Evolutionary conservation across 2,888 invertebrate genomes (phyloP), one percentile per base, ranked within the genome.

Genomic region (Tanypteryx hageni): DNA sequence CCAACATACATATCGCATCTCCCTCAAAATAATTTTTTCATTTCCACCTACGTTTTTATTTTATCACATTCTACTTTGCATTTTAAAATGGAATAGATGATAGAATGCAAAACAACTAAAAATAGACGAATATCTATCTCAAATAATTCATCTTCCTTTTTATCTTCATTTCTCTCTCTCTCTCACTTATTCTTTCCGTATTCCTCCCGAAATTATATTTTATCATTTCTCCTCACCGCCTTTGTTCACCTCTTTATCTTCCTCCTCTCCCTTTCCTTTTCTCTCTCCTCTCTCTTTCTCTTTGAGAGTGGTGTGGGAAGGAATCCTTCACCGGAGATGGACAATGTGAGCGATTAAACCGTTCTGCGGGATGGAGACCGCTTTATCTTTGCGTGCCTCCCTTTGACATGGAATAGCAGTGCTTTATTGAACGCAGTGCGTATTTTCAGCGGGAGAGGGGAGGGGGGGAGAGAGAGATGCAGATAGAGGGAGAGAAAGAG

Each of bases 361-460:
- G 68, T 68, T 68, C 68, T 68, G 76, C 76, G 76, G 76, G 76
- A 76, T 76, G 76, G 27, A 27, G 76, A 27, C 76, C 22, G 22
- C 27, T 76, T 76, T 27, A 27, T 27, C 27, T 76, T 76, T 27
- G 76, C 76, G 76, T 76, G 76, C 76, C 27, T 76, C 76, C 76
- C 76, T 76, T 76, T 76, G 76, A 76, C 76, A 76, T 76, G 76
- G 68, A 68, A 68, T 68, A 68, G 68, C 76, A 76, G 22, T 76
- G 76, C 76, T 76, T 76, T 76, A 76, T 76, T 27, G 76, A 76
- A 76, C 76, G 76, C 76, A 76, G 76, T 76, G 76, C 76, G 76
- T 76, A 76, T 27, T 76, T 76, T 27, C 22, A 76, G 76, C 22
- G 76, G 22, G 22, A 27, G 76, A 14, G 22, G 13, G 76, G 8